Percentiles rank a stretch among this genome's conserved stretches.
Evolutionary conservation across 2,113 vertebrate species (phyloP).

Genomic region (Andinoacara biseriatus): DNA sequence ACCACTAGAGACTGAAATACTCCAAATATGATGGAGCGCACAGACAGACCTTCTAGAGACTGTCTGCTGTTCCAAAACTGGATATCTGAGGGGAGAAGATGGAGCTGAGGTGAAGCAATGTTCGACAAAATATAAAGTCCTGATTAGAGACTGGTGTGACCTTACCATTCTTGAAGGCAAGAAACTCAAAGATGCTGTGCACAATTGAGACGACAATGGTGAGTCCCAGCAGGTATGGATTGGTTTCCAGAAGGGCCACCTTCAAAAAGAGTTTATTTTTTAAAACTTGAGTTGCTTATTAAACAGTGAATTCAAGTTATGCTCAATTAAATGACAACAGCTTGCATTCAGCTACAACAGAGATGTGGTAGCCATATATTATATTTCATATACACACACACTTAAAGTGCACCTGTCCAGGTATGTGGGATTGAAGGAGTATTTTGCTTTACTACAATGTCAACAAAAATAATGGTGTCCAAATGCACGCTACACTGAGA

Average conservation of each 20-base stretch:
- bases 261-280: slow-evolving; percentile 55
- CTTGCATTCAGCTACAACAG: neutral
- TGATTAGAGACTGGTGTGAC: neutral
- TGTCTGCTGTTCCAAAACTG: slow-evolving; percentile 99
- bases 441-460: neutral
- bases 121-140: neutral
- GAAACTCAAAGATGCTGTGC: slow-evolving; percentile 95
- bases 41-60: slow-evolving; percentile 94
- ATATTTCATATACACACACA: neutral
- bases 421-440: neutral
- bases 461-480: neutral
- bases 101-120: neutral
- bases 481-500: neutral
- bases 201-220: slow-evolving; percentile 94
- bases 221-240: slow-evolving; percentile 91
- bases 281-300: neutral
- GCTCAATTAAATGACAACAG: neutral
- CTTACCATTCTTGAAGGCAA: slow-evolving; percentile 96
- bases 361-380: neutral
- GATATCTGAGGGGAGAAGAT: slow-evolving; percentile 84
- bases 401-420: neutral
- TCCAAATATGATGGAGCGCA: slow-evolving; percentile 94
- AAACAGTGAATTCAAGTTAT: neutral
- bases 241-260: slow-evolving; percentile 94
- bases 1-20: slow-evolving; percentile 96